Evolutionary conservation across 2,113 vertebrate genomes (phyloP), one percentile per base, ranked within the genome.

Genomic region (Cephalophus harveyi): DNA sequence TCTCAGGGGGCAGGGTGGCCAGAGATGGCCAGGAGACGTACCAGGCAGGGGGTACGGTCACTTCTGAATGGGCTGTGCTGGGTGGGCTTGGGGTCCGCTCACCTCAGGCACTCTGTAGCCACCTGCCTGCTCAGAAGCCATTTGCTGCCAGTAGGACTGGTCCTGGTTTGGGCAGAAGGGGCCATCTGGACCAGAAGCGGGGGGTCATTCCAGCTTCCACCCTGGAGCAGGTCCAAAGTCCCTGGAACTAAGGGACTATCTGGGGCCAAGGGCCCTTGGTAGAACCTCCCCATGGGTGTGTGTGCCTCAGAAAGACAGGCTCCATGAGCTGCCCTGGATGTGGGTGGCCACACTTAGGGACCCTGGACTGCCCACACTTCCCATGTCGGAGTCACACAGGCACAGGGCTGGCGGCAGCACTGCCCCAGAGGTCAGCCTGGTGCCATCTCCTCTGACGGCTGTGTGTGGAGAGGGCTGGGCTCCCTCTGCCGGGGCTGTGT

Each of bases 351-450:
- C 48, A 76, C 40, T 28, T 2, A n/a, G 88, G 78, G 60, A 28
- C 23, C 10, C 54, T 11, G 33, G 71, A 6, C 59, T 1, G 1
- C 85, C 27, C 10, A 17, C n/a, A 8, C 7, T 5, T 23, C 74
- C 62, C 6, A 17, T 0, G 21, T n/a, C 5, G 0, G 46, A 4
- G 43, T n/a, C 6, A 0, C 2, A 0, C 2, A 0, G 79, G 28
- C 54, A 15, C 2, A 1, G 3, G 6, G 23, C 7, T 5, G 13
- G 50, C 1, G 0, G 10, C 0, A 6, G 36, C 71, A 40, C 21
- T 2, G 27, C 16, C 5, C 15, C 17, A 1, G 14, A 27, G 8
- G 50, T 5, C 43, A 2, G 55, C 33, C 62, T 87, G 25, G 7
- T 17, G 9, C 28, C 23, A 4, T 23, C 21, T 36, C 15, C 94